These are phyloP conservation scores for Augiades crinisus DNA, from an alignment of 2,888 invertebrate genomes.

Conservation along the genomic window DNA sequence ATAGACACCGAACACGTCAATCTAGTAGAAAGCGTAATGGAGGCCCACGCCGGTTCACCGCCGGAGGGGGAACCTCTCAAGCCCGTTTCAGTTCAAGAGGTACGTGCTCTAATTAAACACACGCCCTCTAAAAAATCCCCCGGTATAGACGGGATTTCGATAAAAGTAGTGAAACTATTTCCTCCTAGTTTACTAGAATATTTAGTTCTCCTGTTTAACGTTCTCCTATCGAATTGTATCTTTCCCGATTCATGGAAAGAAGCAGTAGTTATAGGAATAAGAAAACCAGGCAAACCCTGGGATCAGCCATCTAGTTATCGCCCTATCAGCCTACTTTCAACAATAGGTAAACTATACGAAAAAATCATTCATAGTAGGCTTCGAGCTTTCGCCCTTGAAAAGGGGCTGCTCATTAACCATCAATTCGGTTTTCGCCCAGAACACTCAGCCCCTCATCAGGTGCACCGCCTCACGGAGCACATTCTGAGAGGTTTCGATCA, in stretches of 20 bases:
- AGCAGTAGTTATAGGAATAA: neutral
- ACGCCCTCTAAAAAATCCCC: neutral
- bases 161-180: neutral
- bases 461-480: conserved; percentile 28
- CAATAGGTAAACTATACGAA: neutral
- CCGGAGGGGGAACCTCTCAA: neutral
- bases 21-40: neutral
- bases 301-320: neutral
- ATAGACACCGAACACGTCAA: neutral
- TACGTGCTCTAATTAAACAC: neutral
- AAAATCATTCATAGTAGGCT: neutral
- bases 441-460: conserved; percentile 22
- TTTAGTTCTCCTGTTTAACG: neutral
- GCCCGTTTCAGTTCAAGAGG: neutral
- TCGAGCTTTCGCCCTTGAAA: neutral
- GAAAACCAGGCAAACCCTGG: neutral
- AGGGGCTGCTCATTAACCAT: neutral
- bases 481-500: conserved; percentile 6
- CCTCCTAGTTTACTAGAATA: neutral
- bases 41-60: neutral
- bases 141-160: neutral
- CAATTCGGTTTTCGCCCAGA: conserved; percentile 28
- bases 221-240: neutral
- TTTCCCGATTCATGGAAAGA: neutral
- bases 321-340: neutral